Conservation (phyloP, 1,140 invertebrate genomes). For the Sinella curviseta region DNA sequence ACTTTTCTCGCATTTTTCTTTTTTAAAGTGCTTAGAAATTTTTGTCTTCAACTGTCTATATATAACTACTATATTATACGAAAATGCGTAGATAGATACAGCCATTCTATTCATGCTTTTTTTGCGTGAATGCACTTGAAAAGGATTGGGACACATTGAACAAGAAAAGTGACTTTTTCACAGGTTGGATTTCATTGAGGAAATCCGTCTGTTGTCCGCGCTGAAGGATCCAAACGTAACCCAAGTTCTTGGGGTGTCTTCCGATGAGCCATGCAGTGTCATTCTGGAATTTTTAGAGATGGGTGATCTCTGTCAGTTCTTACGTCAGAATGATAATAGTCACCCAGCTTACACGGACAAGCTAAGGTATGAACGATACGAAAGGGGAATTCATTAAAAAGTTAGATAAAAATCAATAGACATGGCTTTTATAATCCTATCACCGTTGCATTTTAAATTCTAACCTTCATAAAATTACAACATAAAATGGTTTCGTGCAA, state of each 20-base stretch:
- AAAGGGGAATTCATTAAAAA: background rate
- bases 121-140: background rate
- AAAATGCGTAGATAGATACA: too few relatives aligned
- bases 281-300: slow-evolving; percentile 86
- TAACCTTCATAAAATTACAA: too few relatives aligned
- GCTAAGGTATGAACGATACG: slow-evolving; percentile 6
- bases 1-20: background rate
- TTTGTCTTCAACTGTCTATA: too few relatives aligned
- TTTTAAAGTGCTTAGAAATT: background rate
- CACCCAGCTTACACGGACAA: slow-evolving; percentile 5
- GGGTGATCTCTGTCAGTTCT: slow-evolving; percentile 83
- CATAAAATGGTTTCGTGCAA: too few relatives aligned
- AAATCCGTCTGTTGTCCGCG: slow-evolving; percentile 80
- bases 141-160: slow-evolving; percentile 4
- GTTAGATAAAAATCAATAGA: background rate
- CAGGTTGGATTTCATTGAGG: slow-evolving; percentile 83
- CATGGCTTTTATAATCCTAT: too few relatives aligned
- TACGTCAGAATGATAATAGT: slow-evolving; percentile 59
- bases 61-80: too few relatives aligned
- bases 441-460: too few relatives aligned
- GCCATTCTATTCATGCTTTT: too few relatives aligned
- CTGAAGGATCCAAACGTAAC: slow-evolving; percentile 83
- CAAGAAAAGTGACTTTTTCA: slow-evolving; percentile 42
- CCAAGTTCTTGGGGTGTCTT: slow-evolving; percentile 80
- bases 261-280: slow-evolving; percentile 77